Evolutionary conservation across 2,888 invertebrate species (phyloP).

Genomic region (Sarcophaga subvicina): DNA sequence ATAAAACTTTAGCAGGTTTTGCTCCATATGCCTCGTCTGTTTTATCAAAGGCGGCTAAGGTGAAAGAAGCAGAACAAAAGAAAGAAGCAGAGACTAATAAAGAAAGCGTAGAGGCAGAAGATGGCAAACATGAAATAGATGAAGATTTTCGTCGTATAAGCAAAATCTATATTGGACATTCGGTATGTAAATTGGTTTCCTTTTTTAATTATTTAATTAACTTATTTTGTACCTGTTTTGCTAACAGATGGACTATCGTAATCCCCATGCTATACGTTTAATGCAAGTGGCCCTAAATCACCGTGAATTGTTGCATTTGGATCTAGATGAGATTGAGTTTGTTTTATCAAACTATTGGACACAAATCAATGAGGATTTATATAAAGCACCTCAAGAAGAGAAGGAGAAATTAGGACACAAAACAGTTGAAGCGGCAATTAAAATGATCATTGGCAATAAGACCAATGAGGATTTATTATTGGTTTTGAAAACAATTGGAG

Average conservation of each 20-base stretch:
- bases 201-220: not conserved
- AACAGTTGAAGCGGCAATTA: conserved; percentile 75
- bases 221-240: not conserved
- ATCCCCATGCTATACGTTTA: conserved; percentile 76
- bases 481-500: conserved; percentile 73
- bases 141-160: conserved; percentile 78
- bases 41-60: conserved; percentile 63
- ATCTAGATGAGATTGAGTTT: conserved; percentile 79
- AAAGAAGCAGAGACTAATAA: not conserved
- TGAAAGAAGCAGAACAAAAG: not conserved
- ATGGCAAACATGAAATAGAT: conserved; percentile 67
- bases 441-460: conserved; percentile 78
- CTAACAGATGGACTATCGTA: conserved; percentile 77
- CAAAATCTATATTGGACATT: conserved; percentile 80
- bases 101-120: conserved; percentile 3
- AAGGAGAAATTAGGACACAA: conserved; percentile 59
- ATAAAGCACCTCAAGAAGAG: not conserved
- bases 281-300: conserved; percentile 76
- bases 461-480: conserved; percentile 79
- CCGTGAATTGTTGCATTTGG: conserved; percentile 76
- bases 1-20: conserved; percentile 74
- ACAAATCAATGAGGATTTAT: conserved; percentile 76
- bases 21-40: conserved; percentile 70
- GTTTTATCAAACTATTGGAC: conserved; percentile 79
- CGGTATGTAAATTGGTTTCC: conserved; percentile 73